A percentile compares a stretch with the other conserved stretches of the same genome.
Evolutionary conservation across 1,140 invertebrate genomes (phyloP).

Genomic region (Polyergus mexicanus): DNA sequence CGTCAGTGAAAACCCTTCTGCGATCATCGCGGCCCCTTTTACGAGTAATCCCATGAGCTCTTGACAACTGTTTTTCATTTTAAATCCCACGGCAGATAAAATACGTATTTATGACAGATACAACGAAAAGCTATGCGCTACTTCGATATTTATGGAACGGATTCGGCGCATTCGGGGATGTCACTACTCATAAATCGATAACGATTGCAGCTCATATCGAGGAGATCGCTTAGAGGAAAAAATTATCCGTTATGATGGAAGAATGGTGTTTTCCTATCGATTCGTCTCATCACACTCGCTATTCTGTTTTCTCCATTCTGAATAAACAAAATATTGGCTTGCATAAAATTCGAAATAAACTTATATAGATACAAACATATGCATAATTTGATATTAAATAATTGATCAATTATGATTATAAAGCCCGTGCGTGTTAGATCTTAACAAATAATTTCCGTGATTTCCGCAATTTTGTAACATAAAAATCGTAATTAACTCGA

Average conservation of each 20-base stretch:
- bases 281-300: not conserved
- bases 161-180: constrained; percentile 65
- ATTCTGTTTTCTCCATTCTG: not conserved
- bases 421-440: not conserved
- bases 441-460: not conserved
- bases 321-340: not conserved
- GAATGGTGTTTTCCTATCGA: not conserved
- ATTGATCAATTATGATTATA: not conserved
- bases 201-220: constrained; percentile 71
- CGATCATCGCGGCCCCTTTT: constrained; percentile 72
- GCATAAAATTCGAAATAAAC: constrained; percentile 11
- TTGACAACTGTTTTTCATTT: constrained; percentile 85
- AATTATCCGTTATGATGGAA: constrained; percentile 46
- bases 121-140: constrained; percentile 75
- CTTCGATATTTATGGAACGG: constrained; percentile 81
- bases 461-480: no score
- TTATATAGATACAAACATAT: not conserved
- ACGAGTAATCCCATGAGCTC: constrained; percentile 82
- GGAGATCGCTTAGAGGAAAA: constrained; percentile 52
- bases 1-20: constrained; percentile 41
- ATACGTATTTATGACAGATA: constrained; percentile 84
- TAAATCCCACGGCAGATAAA: constrained; percentile 82
- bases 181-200: constrained; percentile 82
- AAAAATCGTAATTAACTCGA: not conserved
- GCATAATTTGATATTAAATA: not conserved